Conservation (phyloP, 1,140 invertebrate species). For the Heliconius himera region DNA sequence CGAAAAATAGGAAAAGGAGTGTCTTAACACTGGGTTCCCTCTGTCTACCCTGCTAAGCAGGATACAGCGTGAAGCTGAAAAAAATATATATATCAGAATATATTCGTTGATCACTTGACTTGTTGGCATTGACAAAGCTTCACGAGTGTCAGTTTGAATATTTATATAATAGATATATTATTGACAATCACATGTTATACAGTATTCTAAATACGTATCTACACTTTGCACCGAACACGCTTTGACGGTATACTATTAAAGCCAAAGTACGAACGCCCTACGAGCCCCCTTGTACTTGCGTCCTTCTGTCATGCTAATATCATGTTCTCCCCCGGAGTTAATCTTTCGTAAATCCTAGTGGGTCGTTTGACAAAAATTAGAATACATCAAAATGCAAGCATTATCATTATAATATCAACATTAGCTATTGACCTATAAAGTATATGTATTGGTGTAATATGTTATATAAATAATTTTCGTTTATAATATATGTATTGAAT, state of each 20-base stretch:
- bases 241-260: background rate
- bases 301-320: slow-evolving; percentile 63
- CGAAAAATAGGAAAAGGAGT: no score
- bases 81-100: no score
- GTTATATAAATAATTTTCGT: no score
- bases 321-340: slow-evolving; percentile 58
- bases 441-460: background rate
- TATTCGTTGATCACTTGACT: no score
- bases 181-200: no score
- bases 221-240: background rate
- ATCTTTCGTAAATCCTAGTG: slow-evolving; percentile 69
- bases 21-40: no score
- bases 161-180: no score
- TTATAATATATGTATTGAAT: no score
- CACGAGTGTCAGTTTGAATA: no score
- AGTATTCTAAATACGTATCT: background rate
- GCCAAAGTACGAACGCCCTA: slow-evolving; percentile 1
- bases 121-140: no score
- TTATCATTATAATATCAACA: slow-evolving; percentile 62
- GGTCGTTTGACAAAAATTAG: slow-evolving; percentile 69
- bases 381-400: slow-evolving; percentile 66
- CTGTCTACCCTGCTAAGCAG: no score
- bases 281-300: slow-evolving; percentile 23
- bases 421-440: slow-evolving; percentile 42
- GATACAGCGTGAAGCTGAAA: no score